These are phyloP conservation scores for Teleogryllus occipitalis DNA, from an alignment of 1,140 invertebrate genomes.

Conservation along the genomic window DNA sequence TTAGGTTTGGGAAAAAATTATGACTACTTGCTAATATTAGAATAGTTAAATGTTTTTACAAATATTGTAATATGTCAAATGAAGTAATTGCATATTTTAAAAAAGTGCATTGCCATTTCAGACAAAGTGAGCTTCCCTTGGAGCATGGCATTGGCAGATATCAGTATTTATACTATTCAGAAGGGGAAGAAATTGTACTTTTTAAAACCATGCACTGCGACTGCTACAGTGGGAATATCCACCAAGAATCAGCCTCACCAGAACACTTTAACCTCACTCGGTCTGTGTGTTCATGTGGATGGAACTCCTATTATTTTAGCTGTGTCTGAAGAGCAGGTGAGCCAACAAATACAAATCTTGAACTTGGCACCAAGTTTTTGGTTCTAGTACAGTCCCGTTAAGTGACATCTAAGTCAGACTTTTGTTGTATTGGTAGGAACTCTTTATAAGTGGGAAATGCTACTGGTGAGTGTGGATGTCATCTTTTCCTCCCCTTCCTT, in stretches of 20 bases:
- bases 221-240: conserved; percentile 43
- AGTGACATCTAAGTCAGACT: too few relatives aligned
- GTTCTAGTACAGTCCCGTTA: too few relatives aligned
- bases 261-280: conserved; percentile 32
- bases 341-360: not conserved
- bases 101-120: conserved; percentile 23
- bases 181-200: conserved; percentile 38
- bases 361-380: too few relatives aligned
- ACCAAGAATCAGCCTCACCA: conserved; percentile 12
- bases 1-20: not conserved
- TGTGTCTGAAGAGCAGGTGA: conserved; percentile 42
- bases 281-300: conserved; percentile 48
- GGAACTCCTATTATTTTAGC: conserved; percentile 45
- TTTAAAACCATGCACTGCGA: conserved; percentile 47
- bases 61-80: not conserved
- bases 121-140: conserved; percentile 49
- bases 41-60: not conserved
- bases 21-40: not conserved
- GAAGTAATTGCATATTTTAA: not conserved
- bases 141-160: conserved; percentile 43
- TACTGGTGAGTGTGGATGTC: too few relatives aligned
- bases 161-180: conserved; percentile 45
- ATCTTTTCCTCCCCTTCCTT: too few relatives aligned
- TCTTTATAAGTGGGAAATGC: too few relatives aligned
- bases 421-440: too few relatives aligned